phyloP scores from a whole-genome alignment of 2,888 invertebrate genomes.

The Smittia aterrima region DNA sequence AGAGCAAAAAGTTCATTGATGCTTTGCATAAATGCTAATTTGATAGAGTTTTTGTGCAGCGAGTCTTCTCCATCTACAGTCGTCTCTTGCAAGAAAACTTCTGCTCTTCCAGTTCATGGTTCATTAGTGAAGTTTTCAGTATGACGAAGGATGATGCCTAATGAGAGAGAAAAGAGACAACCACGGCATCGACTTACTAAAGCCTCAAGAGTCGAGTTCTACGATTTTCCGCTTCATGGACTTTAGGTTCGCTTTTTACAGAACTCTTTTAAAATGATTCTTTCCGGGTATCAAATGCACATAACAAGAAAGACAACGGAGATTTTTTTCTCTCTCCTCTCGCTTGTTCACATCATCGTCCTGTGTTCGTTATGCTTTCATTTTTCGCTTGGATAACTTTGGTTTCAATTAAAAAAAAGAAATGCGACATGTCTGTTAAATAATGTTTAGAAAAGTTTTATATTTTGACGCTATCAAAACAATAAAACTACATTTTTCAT shows the following conservation, averaged over 20 bases:
- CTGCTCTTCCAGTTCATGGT: conserved; percentile 26
- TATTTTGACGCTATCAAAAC: too few species aligned
- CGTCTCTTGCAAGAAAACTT: neutral
- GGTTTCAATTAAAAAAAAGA: too few species aligned
- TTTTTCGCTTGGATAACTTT: too few species aligned
- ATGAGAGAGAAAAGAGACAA: conserved; percentile 5
- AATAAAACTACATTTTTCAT: too few species aligned
- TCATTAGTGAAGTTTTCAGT: conserved; percentile 28
- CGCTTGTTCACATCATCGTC: too few species aligned
- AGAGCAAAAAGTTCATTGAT: neutral
- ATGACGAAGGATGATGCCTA: conserved; percentile 6
- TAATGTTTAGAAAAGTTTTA: too few species aligned
- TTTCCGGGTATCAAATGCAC: neutral
- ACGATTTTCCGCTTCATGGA: neutral
- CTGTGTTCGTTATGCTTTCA: too few species aligned
- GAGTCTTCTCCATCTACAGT: neutral
- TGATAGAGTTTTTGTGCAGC: neutral
- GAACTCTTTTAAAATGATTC: neutral
- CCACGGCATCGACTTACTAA: neutral
- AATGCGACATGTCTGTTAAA: too few species aligned
- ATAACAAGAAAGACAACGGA: too few species aligned
- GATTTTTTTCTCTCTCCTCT: too few species aligned
- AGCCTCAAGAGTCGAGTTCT: conserved; percentile 11
- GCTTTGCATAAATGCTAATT: conserved; percentile 17
- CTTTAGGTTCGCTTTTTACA: neutral